phyloP scores from a whole-genome alignment of 1,140 invertebrate genomes.

The Drosophila ironensis region DNA sequence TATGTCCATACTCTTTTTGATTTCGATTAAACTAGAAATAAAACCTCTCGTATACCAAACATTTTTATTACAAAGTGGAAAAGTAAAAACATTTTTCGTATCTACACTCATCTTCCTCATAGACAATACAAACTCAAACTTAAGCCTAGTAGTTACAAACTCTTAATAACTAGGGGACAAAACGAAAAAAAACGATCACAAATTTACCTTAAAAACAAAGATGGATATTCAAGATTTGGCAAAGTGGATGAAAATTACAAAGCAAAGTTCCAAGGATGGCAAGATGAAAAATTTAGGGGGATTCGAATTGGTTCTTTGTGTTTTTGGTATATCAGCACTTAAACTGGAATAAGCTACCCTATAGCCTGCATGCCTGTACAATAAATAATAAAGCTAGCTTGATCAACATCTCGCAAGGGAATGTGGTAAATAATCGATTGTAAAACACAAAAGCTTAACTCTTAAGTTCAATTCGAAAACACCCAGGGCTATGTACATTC shows the following conservation, averaged over 20 bases:
- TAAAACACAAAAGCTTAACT: slow-evolving; percentile 2
- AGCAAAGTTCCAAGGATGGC: slow-evolving; percentile 21
- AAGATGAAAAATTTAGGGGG: slow-evolving; percentile 40
- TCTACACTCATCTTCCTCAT: slow-evolving; percentile 21
- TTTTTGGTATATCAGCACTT: slow-evolving; percentile 74
- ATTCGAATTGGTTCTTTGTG: slow-evolving; percentile 16
- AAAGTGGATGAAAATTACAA: slow-evolving; percentile 19
- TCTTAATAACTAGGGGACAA: slow-evolving; percentile 21
- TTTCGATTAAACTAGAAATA: neutral
- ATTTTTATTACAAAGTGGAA: slow-evolving; percentile 37
- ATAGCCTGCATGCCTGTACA: slow-evolving; percentile 54
- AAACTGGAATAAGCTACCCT: slow-evolving; percentile 57
- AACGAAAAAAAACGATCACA: slow-evolving; percentile 39
- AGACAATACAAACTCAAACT: slow-evolving; percentile 13
- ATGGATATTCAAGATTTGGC: slow-evolving; percentile 42
- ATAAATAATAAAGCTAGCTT: slow-evolving; percentile 59
- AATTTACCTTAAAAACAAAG: slow-evolving; percentile 8
- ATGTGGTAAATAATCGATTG: slow-evolving; percentile 5
- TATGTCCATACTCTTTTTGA: neutral
- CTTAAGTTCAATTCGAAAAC: slow-evolving; percentile 9
- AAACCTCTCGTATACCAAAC: slow-evolving; percentile 27
- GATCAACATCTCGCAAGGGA: neutral
- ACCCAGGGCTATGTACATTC: slow-evolving; percentile 42
- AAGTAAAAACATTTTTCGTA: slow-evolving; percentile 11
- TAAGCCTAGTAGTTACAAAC: slow-evolving; percentile 9